These are phyloP conservation scores for Ciconia maguari DNA, from an alignment of 2,113 vertebrate genomes.

Conservation along the genomic window DNA sequence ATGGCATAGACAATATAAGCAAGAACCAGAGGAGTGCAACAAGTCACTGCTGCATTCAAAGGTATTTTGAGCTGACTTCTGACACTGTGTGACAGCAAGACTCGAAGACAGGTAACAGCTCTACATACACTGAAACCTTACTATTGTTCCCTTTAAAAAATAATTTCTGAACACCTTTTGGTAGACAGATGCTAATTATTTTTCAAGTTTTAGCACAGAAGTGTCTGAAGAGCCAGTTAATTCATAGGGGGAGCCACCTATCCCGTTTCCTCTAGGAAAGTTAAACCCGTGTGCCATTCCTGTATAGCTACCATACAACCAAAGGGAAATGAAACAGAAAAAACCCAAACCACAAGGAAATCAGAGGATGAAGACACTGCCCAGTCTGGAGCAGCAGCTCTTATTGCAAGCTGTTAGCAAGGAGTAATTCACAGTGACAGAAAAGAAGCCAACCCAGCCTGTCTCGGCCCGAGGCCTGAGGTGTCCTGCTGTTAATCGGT, in stretches of 20 bases:
- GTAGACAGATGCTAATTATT: not conserved
- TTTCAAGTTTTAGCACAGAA: not conserved
- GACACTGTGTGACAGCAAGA: not conserved
- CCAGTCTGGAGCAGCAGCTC: not conserved
- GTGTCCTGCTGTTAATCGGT: not conserved
- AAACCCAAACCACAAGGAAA: not conserved
- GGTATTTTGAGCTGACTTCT: not conserved
- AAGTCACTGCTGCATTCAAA: not conserved
- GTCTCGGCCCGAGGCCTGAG: not conserved
- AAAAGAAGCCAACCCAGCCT: not conserved
- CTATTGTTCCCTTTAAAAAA: not conserved
- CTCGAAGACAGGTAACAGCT: not conserved
- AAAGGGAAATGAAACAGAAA: not conserved
- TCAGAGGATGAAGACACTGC: not conserved
- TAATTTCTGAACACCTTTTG: not conserved
- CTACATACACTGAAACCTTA: not conserved
- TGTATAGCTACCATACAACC: accelerated
- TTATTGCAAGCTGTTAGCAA: not conserved
- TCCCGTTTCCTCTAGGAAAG: not conserved
- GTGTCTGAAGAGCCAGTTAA: not conserved
- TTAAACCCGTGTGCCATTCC: not conserved
- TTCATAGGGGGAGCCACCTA: not conserved
- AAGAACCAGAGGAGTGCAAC: not conserved
- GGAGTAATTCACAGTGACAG: not conserved
- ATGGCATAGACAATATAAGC: accelerated